These are phyloP conservation scores for Rhagophthalmus giganteus DNA, from an alignment of 2,888 invertebrate genomes.

Conservation along the genomic window DNA sequence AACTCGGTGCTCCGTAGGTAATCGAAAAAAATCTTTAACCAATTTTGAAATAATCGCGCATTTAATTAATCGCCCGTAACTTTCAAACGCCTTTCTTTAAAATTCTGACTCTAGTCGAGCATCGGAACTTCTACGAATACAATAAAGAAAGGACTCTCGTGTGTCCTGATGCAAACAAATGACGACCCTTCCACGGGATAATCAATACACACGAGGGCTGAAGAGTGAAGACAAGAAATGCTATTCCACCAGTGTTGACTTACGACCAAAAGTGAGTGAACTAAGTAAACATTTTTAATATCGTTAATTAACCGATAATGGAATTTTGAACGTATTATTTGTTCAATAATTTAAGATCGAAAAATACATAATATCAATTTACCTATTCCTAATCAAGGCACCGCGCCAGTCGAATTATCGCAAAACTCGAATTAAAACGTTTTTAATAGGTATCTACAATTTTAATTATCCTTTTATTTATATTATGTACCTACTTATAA, in stretches of 20 bases:
- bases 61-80: too few relatives aligned
- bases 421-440: too few relatives aligned
- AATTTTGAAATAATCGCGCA: too few relatives aligned
- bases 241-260: constrained; percentile 40
- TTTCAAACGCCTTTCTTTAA: too few relatives aligned
- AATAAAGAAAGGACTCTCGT: constrained; percentile 44
- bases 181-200: constrained; percentile 44
- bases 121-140: constrained; percentile 25
- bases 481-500: too few relatives aligned
- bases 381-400: too few relatives aligned
- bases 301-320: constrained; percentile 41
- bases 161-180: constrained; percentile 47
- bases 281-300: constrained; percentile 40
- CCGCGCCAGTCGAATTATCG: too few relatives aligned
- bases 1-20: too few relatives aligned
- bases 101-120: background rate
- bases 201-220: constrained; percentile 44
- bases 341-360: background rate
- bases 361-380: too few relatives aligned
- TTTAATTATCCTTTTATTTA: too few relatives aligned
- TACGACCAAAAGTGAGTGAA: constrained; percentile 36
- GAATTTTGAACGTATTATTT: constrained; percentile 24
- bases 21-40: too few relatives aligned
- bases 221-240: constrained; percentile 38
- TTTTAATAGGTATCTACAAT: too few relatives aligned